Evolutionary conservation across 2,888 invertebrate genomes (phyloP), one percentile per base, ranked within the genome.

Genomic region (Conus canariensis): DNA sequence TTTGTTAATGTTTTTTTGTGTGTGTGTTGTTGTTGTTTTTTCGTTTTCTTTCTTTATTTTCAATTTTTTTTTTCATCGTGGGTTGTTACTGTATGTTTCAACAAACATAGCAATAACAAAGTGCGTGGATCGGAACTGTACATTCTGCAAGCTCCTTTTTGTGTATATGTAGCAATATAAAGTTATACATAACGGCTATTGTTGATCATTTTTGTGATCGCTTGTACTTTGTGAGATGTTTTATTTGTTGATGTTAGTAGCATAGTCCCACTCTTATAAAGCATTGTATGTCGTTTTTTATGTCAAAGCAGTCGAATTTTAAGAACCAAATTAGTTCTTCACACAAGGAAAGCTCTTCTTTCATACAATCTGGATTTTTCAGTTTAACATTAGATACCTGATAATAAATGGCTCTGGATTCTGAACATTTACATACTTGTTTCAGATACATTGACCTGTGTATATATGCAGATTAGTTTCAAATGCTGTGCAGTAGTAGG

Each of bases 141-240:
- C 86, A 86, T 67, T 86, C 22, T 86, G 86, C 64, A 45, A 30
- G 86, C 86, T 86, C 86, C 60, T 30, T 86, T 22, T 86, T 86
- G 86, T 86, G 86, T 86, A 86, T 86, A 86, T 86, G 86, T 86
- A 86, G 86, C 86, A 86, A 86, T 86, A 86, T 86, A 86, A 64
- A 67, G 45, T 67, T 86, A 86, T 86, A 86, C 86, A 86, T 86
- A 86, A 64, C 67, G 22, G 60, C 60, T 86, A 67, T 86, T 86
- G 86, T 86, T 86, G 60, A 60, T 60, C 59, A 64, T 59, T 25
- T 85, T 86, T 64, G 86, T 86, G 86, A 86, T 25, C 16, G 45
- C 45, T 67, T 67, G 64, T 86, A 67, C 22, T 67, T 86, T 25
- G 59, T 83, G 80, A 45, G 45, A 16, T 80, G 8, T 83, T 56